Evolutionary conservation across 2,113 vertebrate species (phyloP), one percentile per base, ranked within the genome.

Genomic region (Onychostoma macrolepis): DNA sequence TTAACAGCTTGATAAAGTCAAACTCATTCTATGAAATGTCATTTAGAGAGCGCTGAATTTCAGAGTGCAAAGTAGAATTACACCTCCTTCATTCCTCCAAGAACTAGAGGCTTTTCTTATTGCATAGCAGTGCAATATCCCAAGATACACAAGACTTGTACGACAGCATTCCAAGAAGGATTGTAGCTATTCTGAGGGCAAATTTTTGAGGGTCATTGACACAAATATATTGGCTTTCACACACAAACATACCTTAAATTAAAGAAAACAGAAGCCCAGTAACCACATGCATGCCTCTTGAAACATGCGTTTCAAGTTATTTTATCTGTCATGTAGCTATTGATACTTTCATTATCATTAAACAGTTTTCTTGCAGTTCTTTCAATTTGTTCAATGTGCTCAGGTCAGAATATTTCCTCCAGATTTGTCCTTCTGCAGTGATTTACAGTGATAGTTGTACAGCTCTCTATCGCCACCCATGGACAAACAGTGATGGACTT

Each of bases 391-490:
- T 50, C 4, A 41, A n/a, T 67, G 58, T 48, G n/a, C 63, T 41
- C 33, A 43, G 24, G 8, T 5, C 80, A 83, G 4, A 65, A 65
- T 1, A 11, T 81, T 81, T 45, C 10, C 12, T 80, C 6, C 30
- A 38, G 13, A 45, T 71, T 83, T 13, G 19, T 56, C 17, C 48
- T 30, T 65, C n/a, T 6, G 15, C 12, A 15, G 13, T 13, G 48
- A 50, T 45, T 45, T 13, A 9, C 3, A 21, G 12, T 69, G 12
- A 24, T 19, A 13, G 28, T 53, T 71, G 2, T 8, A 38, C 24
- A 84, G 67, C 82, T 74, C 48, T 84, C 67, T 84, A 58, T 84
- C 48, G 69, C 82, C 82, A 48, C 45, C 82, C 21, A 41, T 84
- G 82, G 69, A 69, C 41, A 48, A 21, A 67, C 9, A 19, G 26